Evolutionary conservation across 2,888 invertebrate genomes (phyloP).

Genomic region (Sarcophaga variegata): DNA sequence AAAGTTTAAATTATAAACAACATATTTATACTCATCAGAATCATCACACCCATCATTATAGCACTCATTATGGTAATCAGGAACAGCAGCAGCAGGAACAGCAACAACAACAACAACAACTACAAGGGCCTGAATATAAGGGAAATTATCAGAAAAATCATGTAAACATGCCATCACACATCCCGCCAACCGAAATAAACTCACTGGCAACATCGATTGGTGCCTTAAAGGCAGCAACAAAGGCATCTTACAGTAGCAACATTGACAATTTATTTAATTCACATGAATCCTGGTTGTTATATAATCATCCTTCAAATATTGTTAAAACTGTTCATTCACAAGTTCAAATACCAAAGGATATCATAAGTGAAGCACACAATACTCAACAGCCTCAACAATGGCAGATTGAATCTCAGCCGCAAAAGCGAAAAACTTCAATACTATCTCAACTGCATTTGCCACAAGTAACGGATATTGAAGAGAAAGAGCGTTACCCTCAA

Average conservation of each 20-base stretch:
- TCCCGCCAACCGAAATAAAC: too few relatives aligned
- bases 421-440: not conserved
- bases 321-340: constrained; percentile 21
- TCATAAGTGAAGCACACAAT: constrained; percentile 25
- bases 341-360: constrained; percentile 27
- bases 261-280: not conserved
- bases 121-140: not conserved
- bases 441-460: constrained; percentile 4
- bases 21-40: not conserved
- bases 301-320: constrained; percentile 3
- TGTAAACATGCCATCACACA: too few relatives aligned
- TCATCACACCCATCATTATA: not conserved
- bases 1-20: not conserved
- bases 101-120: not conserved
- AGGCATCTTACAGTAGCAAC: not conserved
- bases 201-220: too few relatives aligned
- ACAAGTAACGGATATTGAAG: not conserved
- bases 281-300: not conserved
- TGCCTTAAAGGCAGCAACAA: not conserved
- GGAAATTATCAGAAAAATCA: constrained; percentile 26
- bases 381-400: constrained; percentile 8
- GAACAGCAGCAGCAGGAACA: not conserved
- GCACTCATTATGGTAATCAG: not conserved
- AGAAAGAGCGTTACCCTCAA: not conserved
- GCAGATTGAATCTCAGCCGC: not conserved